Evolutionary conservation across 2,113 vertebrate genomes (phyloP).

Genomic region (Arvicanthis niloticus): DNA sequence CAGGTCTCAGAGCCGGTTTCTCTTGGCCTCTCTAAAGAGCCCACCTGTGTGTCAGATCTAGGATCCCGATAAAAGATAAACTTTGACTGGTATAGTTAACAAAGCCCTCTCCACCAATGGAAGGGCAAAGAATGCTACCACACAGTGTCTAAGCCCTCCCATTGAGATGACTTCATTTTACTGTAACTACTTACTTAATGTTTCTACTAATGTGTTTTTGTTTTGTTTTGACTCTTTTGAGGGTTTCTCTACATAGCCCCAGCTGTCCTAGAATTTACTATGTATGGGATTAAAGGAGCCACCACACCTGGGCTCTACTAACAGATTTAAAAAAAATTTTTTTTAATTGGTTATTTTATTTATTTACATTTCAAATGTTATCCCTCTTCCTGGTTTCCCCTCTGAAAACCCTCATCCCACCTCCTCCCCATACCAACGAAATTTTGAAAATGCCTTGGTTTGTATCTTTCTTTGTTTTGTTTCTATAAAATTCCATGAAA

Average conservation of each 20-base stretch:
- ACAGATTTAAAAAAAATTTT: not conserved
- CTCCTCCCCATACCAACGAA: not conserved
- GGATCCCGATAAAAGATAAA: not conserved
- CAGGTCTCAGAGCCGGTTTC: not conserved
- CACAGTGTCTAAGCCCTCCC: not conserved
- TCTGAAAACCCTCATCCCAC: too few species aligned
- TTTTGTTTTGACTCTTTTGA: not conserved
- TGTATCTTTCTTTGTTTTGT: not conserved
- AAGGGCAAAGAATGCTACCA: not conserved
- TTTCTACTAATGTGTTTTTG: not conserved
- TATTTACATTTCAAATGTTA: too few species aligned
- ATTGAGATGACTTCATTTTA: not conserved
- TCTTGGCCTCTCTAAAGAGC: not conserved
- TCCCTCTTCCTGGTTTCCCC: too few species aligned
- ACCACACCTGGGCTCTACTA: not conserved
- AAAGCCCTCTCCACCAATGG: not conserved
- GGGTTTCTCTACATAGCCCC: not conserved
- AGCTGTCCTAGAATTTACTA: not conserved
- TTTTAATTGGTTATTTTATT: too few species aligned
- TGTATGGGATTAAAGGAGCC: not conserved
- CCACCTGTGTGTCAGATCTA: not conserved
- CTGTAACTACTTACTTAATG: not conserved
- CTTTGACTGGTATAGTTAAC: not conserved
- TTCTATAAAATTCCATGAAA: not conserved
- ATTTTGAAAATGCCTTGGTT: not conserved